Conservation (phyloP, 2,888 invertebrate genomes). For the Netelia melanura region DNA sequence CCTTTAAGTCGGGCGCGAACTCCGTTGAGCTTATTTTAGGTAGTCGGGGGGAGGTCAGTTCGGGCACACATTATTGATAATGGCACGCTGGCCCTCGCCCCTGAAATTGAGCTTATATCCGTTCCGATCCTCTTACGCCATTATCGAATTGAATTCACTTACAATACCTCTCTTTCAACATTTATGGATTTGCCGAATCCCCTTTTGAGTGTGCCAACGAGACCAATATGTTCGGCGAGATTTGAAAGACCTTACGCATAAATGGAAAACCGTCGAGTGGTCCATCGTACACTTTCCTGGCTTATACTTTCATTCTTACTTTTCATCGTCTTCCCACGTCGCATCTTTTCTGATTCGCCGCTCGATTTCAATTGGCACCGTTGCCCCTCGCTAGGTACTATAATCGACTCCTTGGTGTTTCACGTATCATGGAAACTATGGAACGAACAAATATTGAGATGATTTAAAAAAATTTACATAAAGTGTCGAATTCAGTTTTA, state of each 20-base stretch:
- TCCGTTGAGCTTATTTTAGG: not conserved
- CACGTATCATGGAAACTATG: not conserved
- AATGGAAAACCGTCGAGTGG: constrained; percentile 67
- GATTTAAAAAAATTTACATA: too few relatives aligned
- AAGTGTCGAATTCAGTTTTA: too few relatives aligned
- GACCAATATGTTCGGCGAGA: constrained; percentile 44
- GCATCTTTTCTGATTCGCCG: constrained; percentile 21
- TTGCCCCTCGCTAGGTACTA: not conserved
- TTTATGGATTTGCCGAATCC: constrained; percentile 68
- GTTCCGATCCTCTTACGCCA: constrained; percentile 78
- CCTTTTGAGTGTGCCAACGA: constrained; percentile 69
- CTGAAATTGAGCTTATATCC: constrained; percentile 79
- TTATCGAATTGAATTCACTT: constrained; percentile 75
- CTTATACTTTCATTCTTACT: constrained; percentile 65
- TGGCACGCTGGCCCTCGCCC: constrained; percentile 20
- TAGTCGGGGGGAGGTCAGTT: not conserved
- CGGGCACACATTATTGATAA: constrained; percentile 39
- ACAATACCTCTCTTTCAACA: constrained; percentile 62
- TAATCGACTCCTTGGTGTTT: not conserved
- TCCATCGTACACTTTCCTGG: constrained; percentile 36
- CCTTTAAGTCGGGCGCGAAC: constrained; percentile 2
- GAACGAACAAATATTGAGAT: not conserved
- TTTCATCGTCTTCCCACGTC: constrained; percentile 39
- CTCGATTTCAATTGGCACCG: not conserved
- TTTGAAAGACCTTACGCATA: constrained; percentile 63